Conservation (phyloP, 2,113 vertebrate species). For the Cebidichthys violaceus region DNA sequence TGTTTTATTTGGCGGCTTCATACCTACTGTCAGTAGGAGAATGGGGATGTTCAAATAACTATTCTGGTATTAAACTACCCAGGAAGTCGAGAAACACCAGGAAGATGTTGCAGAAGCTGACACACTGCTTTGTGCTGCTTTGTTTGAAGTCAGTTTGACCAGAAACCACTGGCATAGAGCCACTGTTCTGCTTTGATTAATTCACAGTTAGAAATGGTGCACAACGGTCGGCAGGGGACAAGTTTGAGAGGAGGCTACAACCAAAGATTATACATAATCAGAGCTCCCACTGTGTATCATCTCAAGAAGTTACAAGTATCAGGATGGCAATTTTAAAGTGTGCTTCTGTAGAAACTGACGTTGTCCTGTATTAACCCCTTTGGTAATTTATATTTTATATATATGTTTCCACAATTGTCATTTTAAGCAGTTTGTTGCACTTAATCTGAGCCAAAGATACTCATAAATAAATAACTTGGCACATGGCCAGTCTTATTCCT, state of each 20-base stretch:
- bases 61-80: slow-evolving; percentile 29
- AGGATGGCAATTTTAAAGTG: not conserved
- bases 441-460: slow-evolving; percentile 40
- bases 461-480: slow-evolving; percentile 15
- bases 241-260: not conserved
- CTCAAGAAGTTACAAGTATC: not conserved
- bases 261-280: slow-evolving; percentile 27
- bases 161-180: slow-evolving; percentile 29
- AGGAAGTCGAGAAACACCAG: slow-evolving; percentile 23
- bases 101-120: slow-evolving; percentile 24
- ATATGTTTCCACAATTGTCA: slow-evolving; percentile 13
- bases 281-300: not conserved
- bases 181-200: slow-evolving; percentile 45
- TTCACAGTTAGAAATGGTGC: slow-evolving; percentile 39
- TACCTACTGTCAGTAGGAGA: slow-evolving; percentile 4
- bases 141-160: slow-evolving; percentile 28
- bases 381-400: not conserved
- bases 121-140: slow-evolving; percentile 22
- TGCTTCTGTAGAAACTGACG: not conserved
- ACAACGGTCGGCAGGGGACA: slow-evolving; percentile 25
- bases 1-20: not conserved
- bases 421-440: slow-evolving; percentile 22
- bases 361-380: not conserved
- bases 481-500: slow-evolving; percentile 3
- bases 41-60: slow-evolving; percentile 43